Percentiles rank a stretch among this genome's conserved stretches.
Conservation (phyloP, 2,113 vertebrate genomes). For the Falco punctatus region DNA sequence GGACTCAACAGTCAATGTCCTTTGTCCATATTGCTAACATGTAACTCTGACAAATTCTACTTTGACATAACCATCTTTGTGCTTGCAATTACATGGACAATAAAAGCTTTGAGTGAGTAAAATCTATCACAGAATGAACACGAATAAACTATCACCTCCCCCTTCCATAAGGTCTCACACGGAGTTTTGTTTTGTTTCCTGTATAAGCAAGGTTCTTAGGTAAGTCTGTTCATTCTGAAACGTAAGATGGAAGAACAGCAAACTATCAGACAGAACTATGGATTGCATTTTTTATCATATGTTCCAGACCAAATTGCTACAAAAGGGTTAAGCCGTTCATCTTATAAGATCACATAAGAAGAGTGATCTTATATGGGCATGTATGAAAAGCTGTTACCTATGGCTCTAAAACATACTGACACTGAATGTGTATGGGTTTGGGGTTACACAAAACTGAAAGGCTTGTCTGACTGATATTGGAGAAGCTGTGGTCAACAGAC, state of each 20-base stretch:
- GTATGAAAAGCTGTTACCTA: not conserved
- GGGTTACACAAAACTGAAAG: constrained; percentile 1
- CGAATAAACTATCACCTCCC: not conserved
- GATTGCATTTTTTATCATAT: not conserved
- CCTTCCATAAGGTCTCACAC: not conserved
- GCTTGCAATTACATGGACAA: not conserved
- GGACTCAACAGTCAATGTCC: not conserved
- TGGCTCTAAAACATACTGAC: not conserved
- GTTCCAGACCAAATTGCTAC: not conserved
- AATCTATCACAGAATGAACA: not conserved
- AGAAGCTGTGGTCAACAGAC: not conserved
- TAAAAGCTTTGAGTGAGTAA: not conserved
- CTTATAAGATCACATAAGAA: not conserved
- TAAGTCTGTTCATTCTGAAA: not conserved
- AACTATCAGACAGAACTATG: not conserved
- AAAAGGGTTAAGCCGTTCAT: not conserved
- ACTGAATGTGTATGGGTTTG: not conserved
- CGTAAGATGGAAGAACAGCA: not conserved
- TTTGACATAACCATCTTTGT: not conserved
- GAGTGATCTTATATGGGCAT: not conserved
- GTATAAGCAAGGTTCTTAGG: not conserved
- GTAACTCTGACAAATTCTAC: not conserved
- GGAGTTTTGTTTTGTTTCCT: not conserved
- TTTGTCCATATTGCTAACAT: not conserved
- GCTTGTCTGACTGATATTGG: not conserved